Conservation (phyloP, 1,140 invertebrate genomes). For the Brachionus rotundiformis region DNA sequence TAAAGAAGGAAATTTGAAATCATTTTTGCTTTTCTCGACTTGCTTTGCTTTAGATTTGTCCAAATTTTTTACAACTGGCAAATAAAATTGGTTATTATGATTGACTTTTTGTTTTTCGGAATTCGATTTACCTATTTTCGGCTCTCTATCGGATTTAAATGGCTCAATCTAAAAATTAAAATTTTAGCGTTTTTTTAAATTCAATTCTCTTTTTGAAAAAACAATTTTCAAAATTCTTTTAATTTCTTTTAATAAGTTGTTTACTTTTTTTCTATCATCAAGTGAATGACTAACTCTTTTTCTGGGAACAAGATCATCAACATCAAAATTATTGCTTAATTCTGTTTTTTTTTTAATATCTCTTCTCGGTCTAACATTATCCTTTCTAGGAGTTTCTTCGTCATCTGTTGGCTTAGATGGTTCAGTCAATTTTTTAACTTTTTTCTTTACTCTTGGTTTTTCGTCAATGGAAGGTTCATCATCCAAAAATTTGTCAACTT, state of each 20-base stretch:
- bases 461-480: not conserved
- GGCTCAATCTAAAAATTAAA: conserved; percentile 23
- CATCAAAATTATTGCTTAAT: not conserved
- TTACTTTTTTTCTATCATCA: conserved; percentile 28
- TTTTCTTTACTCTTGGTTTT: conserved; percentile 3
- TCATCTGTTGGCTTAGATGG: conserved; percentile 12
- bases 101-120: not conserved
- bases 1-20: conserved; percentile 51
- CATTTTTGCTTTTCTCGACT: not conserved
- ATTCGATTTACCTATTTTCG: not conserved
- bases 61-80: conserved; percentile 38
- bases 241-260: too few relatives aligned
- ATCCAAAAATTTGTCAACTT: conserved; percentile 7
- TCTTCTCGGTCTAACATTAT: not conserved
- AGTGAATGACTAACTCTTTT: conserved; percentile 9
- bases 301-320: not conserved
- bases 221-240: not conserved
- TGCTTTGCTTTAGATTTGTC: conserved; percentile 6
- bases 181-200: not conserved
- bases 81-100: conserved; percentile 35
- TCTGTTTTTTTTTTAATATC: not conserved
- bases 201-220: not conserved
- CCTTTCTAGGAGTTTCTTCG: not conserved
- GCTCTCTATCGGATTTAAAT: not conserved
- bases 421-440: not conserved